phyloP scores from a whole-genome alignment of 2,797 vertebrate species.

The Oreochromis mossambicus region DNA sequence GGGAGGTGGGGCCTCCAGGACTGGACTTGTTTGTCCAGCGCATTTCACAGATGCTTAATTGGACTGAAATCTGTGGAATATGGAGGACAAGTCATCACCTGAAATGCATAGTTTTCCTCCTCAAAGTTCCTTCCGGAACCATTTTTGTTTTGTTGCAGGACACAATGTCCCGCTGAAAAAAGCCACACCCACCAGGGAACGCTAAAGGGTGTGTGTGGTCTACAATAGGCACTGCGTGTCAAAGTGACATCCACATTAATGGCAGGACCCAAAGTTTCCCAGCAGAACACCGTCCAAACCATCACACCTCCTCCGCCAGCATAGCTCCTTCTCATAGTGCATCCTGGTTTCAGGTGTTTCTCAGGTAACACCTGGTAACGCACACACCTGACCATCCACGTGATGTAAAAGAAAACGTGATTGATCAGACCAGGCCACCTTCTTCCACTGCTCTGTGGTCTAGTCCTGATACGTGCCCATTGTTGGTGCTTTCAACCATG shows the following conservation, averaged over 20 bases:
- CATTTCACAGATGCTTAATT: background rate
- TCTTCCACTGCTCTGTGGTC: background rate
- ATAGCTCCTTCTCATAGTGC: too few species aligned
- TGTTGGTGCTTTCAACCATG: background rate
- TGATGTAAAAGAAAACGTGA: background rate
- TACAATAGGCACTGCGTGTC: background rate
- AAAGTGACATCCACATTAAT: background rate
- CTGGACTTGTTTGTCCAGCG: background rate
- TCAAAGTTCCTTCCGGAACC: background rate
- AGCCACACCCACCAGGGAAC: background rate
- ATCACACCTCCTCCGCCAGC: too few species aligned
- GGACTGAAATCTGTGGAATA: background rate
- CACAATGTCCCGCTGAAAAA: background rate
- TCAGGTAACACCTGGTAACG: background rate
- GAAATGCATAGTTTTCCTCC: rapidly evolving
- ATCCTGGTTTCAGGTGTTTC: too few species aligned
- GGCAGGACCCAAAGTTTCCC: background rate
- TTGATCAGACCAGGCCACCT: background rate
- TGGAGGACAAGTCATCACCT: background rate
- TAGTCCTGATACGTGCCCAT: background rate
- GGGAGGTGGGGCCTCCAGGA: background rate
- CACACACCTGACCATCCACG: background rate
- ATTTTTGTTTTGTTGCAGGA: background rate
- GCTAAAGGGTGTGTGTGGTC: background rate
- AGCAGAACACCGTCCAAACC: background rate